Base-by-base conservation (phyloP, 2,797 vertebrate genomes). In the Malurus splendens region DNA sequence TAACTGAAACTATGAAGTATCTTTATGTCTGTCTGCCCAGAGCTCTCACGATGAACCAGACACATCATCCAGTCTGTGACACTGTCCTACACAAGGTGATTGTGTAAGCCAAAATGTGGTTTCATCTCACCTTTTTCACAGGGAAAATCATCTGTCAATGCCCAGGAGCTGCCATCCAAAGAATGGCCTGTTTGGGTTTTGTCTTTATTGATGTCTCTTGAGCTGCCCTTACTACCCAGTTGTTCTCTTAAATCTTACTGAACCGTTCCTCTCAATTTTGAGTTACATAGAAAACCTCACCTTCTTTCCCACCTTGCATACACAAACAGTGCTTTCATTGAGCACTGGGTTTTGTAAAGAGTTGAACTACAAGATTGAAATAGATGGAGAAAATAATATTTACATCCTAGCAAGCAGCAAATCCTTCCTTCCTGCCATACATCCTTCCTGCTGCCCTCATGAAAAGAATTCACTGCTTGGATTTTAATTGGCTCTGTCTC, bases 401-500 rank as follows among this genome's bases (percentile, higher is more conserved):
- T 94, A 87, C 83, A 59, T 88, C 57, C 55, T 70, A 80, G 62
- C 52, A 82, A 94, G 71, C 47, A 86, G 42, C 20, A 50, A 90
- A 92, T 82, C 73, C 72, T 90, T 92, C 76, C 90, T 95, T 93
- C 90, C 93, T 94, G 90, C 57, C 80, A 48, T 87, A 81, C 76
- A 87, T 94, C 89, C 94, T 93, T 95, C 86, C 94, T 91, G 76
- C 72, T 91, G 79, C 65, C 76, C 88, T 87, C 76, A 89, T 72
- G 86, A 76, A 67, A 94, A 89, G 71, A 90, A 90, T 52, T 90
- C 86, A 81, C 87, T 86, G 83, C 81, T 89, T 71, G 71, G 78
- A 84, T 87, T 90, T 92, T 96, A 95, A 96, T 73, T 93, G 81
- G 91, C 90, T 94, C 89, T 75, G 48, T 86, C 91, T 91, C 78